A percentile compares a stretch with the other conserved stretches of the same genome.
Evolutionary conservation across 2,888 invertebrate genomes (phyloP).

Genomic region (Dione vanillae): DNA sequence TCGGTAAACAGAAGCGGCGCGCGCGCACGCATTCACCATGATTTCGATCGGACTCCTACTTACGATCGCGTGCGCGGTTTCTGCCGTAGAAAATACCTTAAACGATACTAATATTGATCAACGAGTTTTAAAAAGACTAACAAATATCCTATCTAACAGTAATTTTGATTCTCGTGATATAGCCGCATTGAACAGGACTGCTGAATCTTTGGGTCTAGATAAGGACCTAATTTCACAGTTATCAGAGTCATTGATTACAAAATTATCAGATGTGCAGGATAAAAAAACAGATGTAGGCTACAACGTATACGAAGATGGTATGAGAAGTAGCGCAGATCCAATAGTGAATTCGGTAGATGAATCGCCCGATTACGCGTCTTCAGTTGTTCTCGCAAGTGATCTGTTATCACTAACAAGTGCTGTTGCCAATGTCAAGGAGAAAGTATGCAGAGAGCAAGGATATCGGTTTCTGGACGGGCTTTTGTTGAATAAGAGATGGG

Average conservation of each 20-base stretch:
- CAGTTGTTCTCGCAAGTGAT: slow-evolving; percentile 78
- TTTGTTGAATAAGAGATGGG: slow-evolving; percentile 81
- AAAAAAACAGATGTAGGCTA: slow-evolving; percentile 48
- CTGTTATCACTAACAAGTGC: slow-evolving; percentile 78
- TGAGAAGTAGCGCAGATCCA: slow-evolving; percentile 51
- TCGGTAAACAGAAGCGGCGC: slow-evolving; percentile 64
- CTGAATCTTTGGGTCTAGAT: slow-evolving; percentile 60
- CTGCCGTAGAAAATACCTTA: slow-evolving; percentile 54
- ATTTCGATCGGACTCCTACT: slow-evolving; percentile 59
- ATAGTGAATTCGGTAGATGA: slow-evolving; percentile 67
- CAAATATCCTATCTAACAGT: slow-evolving; percentile 58
- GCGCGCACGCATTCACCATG: slow-evolving; percentile 72
- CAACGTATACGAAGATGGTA: slow-evolving; percentile 56
- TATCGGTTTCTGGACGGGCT: slow-evolving; percentile 77
- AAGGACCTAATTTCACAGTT: slow-evolving; percentile 63
- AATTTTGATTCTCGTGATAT: slow-evolving; percentile 60
- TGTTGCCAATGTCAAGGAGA: slow-evolving; percentile 74
- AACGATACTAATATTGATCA: slow-evolving; percentile 62
- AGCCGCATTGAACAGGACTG: slow-evolving; percentile 62
- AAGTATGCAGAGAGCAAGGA: slow-evolving; percentile 78
- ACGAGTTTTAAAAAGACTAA: slow-evolving; percentile 58
- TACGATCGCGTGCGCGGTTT: slow-evolving; percentile 65
- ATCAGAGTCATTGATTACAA: slow-evolving; percentile 57
- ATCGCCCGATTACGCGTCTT: slow-evolving; percentile 79
- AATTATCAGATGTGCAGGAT: slow-evolving; percentile 34